A percentile compares a stretch with the other conserved stretches of the same genome.
Evolutionary conservation across 2,888 invertebrate genomes (phyloP).

Genomic region (Cephus pygmeus): DNA sequence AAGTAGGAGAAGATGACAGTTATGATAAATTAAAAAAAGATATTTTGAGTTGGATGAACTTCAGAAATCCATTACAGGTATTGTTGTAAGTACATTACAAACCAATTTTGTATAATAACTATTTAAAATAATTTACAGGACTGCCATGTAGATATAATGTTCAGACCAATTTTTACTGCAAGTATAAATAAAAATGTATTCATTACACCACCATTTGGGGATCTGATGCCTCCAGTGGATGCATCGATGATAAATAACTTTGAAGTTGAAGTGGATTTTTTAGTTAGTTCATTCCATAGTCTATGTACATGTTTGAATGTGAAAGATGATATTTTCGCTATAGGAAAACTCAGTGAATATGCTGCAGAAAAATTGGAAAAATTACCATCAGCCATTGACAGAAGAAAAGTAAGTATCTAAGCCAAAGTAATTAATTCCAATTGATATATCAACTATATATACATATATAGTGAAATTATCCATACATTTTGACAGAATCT

Average conservation of each 20-base stretch:
- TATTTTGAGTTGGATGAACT: constrained; percentile 69
- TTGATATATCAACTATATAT: too few relatives aligned
- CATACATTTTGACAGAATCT: too few relatives aligned
- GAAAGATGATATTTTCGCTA: constrained; percentile 74
- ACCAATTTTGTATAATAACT: not conserved
- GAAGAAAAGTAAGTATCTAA: not conserved
- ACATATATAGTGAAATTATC: too few relatives aligned
- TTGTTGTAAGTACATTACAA: constrained; percentile 36
- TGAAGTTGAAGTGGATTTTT: constrained; percentile 41
- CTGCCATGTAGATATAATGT: constrained; percentile 71
- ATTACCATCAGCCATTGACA: constrained; percentile 49
- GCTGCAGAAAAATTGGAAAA: constrained; percentile 71
- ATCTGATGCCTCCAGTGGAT: constrained; percentile 70
- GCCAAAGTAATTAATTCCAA: too few relatives aligned
- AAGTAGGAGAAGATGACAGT: constrained; percentile 48
- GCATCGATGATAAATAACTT: constrained; percentile 51
- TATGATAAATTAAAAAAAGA: constrained; percentile 66
- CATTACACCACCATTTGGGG: constrained; percentile 72
- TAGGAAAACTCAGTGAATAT: constrained; percentile 74
- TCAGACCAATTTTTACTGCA: constrained; percentile 73
- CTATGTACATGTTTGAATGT: constrained; percentile 69
- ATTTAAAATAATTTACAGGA: constrained; percentile 66
- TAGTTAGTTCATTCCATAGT: constrained; percentile 40
- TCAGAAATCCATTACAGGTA: constrained; percentile 43
- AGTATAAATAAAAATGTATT: constrained; percentile 72